phyloP scores from a whole-genome alignment of 2,113 vertebrate genomes.

The Meleagris gallopavo region DNA sequence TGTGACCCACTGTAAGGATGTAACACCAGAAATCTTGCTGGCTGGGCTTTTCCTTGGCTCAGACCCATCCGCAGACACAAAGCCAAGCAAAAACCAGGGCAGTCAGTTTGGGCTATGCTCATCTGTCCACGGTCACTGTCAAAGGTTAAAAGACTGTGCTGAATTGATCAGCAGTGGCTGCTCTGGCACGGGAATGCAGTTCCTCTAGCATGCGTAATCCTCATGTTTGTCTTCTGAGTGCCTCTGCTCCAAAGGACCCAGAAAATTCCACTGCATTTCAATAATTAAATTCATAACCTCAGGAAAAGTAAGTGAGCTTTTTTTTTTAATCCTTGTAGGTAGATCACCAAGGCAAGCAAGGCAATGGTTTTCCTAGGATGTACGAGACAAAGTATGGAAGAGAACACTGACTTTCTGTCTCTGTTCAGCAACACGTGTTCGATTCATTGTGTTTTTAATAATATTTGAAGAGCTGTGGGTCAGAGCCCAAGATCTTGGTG shows the following conservation, averaged over 20 bases:
- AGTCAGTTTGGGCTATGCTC: neutral
- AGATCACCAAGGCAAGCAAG: neutral
- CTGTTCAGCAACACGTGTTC: neutral
- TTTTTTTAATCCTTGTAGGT: neutral
- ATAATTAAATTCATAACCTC: neutral
- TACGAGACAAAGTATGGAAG: neutral
- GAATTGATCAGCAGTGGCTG: neutral
- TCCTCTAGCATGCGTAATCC: neutral
- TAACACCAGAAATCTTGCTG: neutral
- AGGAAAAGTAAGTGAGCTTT: neutral
- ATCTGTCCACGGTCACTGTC: neutral
- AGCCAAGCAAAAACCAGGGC: neutral
- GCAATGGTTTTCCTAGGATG: neutral
- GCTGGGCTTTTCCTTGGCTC: conserved; percentile 33
- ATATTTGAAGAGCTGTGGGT: neutral
- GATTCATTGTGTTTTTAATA: neutral
- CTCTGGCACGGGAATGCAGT: neutral
- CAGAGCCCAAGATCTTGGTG: neutral
- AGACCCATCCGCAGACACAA: neutral
- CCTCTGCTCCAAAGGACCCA: neutral
- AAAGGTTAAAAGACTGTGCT: neutral
- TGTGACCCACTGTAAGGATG: neutral
- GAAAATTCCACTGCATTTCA: neutral
- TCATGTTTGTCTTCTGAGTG: neutral
- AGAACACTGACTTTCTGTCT: neutral